These are phyloP conservation scores for Lindbergichthys nudifrons DNA, from an alignment of 2,797 vertebrate genomes.

Conservation along the genomic window DNA sequence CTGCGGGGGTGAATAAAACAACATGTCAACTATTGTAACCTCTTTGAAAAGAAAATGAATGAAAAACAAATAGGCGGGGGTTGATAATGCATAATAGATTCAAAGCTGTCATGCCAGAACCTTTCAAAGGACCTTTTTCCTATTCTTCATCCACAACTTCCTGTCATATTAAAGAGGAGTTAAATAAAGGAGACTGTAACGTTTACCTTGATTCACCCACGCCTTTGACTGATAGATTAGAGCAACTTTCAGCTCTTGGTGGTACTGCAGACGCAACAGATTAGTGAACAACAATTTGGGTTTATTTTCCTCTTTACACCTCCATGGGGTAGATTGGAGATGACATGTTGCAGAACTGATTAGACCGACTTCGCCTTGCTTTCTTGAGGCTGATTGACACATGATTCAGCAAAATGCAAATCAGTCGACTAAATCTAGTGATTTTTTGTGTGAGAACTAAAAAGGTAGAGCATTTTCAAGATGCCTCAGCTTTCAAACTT, in stretches of 20 bases:
- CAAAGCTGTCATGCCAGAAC: not conserved
- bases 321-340: slow-evolving; percentile 65
- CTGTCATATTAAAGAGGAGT: slow-evolving; percentile 15
- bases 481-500: slow-evolving; percentile 18
- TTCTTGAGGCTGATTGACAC: slow-evolving; percentile 58
- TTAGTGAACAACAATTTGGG: slow-evolving; percentile 36
- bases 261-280: slow-evolving; percentile 27
- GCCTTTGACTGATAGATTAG: slow-evolving; percentile 44
- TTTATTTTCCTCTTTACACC: slow-evolving; percentile 51
- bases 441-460: slow-evolving; percentile 49
- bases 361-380: slow-evolving; percentile 39
- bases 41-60: not conserved
- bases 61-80: not conserved
- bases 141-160: slow-evolving; percentile 5
- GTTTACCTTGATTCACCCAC: slow-evolving; percentile 31
- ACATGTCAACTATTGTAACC: not conserved
- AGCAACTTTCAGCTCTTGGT: slow-evolving; percentile 29
- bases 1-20: not conserved
- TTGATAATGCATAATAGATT: not conserved
- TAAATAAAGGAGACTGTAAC: slow-evolving; percentile 22
- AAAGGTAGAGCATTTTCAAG: slow-evolving; percentile 14
- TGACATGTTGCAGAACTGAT: slow-evolving; percentile 58
- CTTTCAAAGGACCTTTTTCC: not conserved
- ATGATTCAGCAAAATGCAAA: slow-evolving; percentile 58
- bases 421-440: slow-evolving; percentile 34